These are phyloP conservation scores for Ceyx erithaca DNA, from an alignment of 2,797 vertebrate genomes.

Conservation along the genomic window DNA sequence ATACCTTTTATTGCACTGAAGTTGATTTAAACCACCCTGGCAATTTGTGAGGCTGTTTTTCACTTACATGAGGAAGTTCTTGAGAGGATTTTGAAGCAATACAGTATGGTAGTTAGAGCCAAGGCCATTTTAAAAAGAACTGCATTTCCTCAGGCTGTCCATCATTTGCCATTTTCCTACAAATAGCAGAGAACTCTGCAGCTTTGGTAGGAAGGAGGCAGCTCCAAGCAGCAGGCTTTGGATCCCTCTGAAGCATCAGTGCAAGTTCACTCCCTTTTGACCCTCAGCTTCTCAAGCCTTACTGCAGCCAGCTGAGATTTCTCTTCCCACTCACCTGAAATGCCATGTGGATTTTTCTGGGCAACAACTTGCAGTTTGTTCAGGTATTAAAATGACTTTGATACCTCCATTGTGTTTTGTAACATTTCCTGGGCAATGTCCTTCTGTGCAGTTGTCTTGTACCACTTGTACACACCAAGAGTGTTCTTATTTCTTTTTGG, in stretches of 20 bases:
- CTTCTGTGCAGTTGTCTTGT: not conserved
- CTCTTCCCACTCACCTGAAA: not conserved
- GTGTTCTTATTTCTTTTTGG: rapidly evolving
- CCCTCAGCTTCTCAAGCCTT: not conserved
- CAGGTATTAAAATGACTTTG: not conserved
- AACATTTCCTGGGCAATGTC: not conserved
- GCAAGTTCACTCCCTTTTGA: not conserved
- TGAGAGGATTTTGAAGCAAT: not conserved
- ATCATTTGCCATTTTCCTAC: not conserved
- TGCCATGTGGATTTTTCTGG: not conserved
- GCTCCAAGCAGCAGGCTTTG: not conserved
- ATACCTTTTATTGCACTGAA: not conserved
- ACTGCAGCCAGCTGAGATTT: not conserved
- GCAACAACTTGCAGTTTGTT: not conserved
- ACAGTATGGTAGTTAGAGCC: not conserved
- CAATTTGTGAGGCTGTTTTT: not conserved
- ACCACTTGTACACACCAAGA: not conserved
- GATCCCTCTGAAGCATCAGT: not conserved
- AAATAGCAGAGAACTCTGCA: not conserved
- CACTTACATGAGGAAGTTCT: not conserved
- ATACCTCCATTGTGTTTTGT: not conserved
- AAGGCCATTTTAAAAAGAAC: not conserved
- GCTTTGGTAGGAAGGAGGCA: not conserved
- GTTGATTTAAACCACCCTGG: not conserved
- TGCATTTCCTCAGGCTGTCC: not conserved